Percentiles rank a stretch among this genome's conserved stretches.
Evolutionary conservation across 2,113 vertebrate genomes (phyloP).

Genomic region (Catharus fuscescens): DNA sequence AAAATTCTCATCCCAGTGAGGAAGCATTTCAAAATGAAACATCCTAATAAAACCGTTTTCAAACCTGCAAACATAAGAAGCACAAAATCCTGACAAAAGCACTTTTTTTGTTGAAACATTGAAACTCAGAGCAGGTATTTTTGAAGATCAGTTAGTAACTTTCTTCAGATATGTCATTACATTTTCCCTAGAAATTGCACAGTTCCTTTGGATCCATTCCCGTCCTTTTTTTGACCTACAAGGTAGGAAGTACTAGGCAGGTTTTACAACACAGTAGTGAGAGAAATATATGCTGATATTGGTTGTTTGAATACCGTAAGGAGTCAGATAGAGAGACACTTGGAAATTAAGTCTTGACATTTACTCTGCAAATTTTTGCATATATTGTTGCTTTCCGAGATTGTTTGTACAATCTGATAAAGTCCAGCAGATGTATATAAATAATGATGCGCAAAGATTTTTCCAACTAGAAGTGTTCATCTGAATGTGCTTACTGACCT

Average conservation of each 20-base stretch:
- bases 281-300: not conserved
- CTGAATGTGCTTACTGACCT: not conserved
- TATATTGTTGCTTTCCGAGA: not conserved
- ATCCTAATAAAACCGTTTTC: conserved; percentile 26
- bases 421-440: not conserved
- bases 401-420: not conserved
- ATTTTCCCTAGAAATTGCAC: conserved; percentile 21
- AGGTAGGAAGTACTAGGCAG: not conserved
- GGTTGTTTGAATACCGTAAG: not conserved
- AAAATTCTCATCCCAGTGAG: not conserved
- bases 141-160: conserved; percentile 4
- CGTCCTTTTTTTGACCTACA: conserved; percentile 27
- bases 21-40: conserved; percentile 6
- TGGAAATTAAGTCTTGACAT: not conserved
- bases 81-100: conserved; percentile 41
- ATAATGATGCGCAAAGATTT: not conserved
- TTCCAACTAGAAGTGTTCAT: not conserved
- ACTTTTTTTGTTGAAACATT: not conserved
- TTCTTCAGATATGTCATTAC: not conserved
- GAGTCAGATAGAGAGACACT: not conserved
- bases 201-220: not conserved
- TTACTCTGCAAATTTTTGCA: not conserved
- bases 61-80: conserved; percentile 23
- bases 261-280: not conserved
- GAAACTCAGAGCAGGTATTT: conserved; percentile 24